Conservation (phyloP, 2,888 invertebrate species). For the Dorcus parallelipipedus region DNA sequence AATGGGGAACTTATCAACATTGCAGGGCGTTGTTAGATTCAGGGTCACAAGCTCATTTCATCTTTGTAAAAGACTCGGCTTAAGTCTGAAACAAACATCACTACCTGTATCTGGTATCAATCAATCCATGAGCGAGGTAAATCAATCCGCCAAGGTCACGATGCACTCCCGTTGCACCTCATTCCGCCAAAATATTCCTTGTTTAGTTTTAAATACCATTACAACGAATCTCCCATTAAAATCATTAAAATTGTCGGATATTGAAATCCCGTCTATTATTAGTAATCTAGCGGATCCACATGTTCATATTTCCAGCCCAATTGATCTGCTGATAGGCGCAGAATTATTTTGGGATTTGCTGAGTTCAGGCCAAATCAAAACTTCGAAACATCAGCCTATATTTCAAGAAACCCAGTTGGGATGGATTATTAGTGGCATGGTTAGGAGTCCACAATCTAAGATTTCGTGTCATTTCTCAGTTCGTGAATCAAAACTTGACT, state of each 20-base stretch:
- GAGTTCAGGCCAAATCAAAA: slow-evolving; percentile 5
- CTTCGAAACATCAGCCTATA: background rate
- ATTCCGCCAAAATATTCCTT: background rate
- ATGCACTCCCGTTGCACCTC: background rate
- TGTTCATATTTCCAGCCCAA: slow-evolving; percentile 10
- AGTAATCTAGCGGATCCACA: slow-evolving; percentile 17
- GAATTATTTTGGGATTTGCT: background rate
- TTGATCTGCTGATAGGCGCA: slow-evolving; percentile 19
- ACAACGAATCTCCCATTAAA: background rate
- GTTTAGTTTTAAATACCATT: background rate
- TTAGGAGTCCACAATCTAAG: background rate
- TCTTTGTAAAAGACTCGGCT: background rate
- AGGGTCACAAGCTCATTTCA: slow-evolving; percentile 5
- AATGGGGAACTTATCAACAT: background rate
- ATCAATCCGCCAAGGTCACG: background rate
- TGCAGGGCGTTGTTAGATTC: slow-evolving; percentile 7
- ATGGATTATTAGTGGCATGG: slow-evolving; percentile 18
- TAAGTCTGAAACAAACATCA: background rate
- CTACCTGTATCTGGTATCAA: background rate
- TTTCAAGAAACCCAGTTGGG: slow-evolving; percentile 18
- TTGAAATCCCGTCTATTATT: slow-evolving; percentile 10
- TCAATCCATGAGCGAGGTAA: background rate
- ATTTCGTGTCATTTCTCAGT: too few species aligned
- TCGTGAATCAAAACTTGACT: background rate
- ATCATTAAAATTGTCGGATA: background rate